A percentile compares a stretch with the other conserved stretches of the same genome.
These are phyloP conservation scores for Phyllotreta striolata DNA, from an alignment of 2,888 invertebrate species.

Conservation along the genomic window DNA sequence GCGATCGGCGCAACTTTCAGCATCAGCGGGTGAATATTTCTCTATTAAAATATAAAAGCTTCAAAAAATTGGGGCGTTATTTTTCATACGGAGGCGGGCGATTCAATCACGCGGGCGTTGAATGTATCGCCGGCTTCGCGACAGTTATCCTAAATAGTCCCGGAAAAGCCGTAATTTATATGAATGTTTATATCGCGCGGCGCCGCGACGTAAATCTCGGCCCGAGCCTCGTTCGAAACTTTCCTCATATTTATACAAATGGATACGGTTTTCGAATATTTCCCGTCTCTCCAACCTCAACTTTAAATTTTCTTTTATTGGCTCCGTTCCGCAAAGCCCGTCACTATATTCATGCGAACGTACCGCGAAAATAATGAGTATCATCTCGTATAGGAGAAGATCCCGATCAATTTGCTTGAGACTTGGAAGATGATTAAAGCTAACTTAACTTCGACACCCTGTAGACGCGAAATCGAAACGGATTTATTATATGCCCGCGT, in stretches of 20 bases:
- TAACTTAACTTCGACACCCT: too few relatives aligned
- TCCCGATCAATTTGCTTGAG: too few relatives aligned
- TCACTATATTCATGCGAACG: constrained; percentile 39
- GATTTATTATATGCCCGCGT: too few relatives aligned
- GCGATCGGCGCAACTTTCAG: too few relatives aligned
- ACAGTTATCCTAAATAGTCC: constrained; percentile 45
- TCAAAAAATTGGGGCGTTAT: too few relatives aligned
- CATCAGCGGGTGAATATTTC: too few relatives aligned
- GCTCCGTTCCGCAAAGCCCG: constrained; percentile 37
- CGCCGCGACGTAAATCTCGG: constrained; percentile 50
- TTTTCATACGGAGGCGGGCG: too few relatives aligned
- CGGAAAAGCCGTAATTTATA: constrained; percentile 51
- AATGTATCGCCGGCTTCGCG: constrained; percentile 32
- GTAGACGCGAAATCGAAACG: too few relatives aligned
- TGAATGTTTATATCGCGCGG: constrained; percentile 50
- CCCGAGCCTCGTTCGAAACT: constrained; percentile 46
- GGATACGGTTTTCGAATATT: constrained; percentile 41
- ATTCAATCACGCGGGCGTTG: not conserved
- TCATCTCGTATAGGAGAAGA: too few relatives aligned
- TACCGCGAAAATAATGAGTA: too few relatives aligned
- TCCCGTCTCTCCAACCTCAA: constrained; percentile 35
- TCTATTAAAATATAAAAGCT: too few relatives aligned
- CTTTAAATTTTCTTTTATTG: constrained; percentile 38
- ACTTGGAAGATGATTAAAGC: too few relatives aligned
- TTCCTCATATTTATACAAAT: constrained; percentile 47